phyloP scores from a whole-genome alignment of 2,113 vertebrate genomes.

The Rhombomys opimus region DNA sequence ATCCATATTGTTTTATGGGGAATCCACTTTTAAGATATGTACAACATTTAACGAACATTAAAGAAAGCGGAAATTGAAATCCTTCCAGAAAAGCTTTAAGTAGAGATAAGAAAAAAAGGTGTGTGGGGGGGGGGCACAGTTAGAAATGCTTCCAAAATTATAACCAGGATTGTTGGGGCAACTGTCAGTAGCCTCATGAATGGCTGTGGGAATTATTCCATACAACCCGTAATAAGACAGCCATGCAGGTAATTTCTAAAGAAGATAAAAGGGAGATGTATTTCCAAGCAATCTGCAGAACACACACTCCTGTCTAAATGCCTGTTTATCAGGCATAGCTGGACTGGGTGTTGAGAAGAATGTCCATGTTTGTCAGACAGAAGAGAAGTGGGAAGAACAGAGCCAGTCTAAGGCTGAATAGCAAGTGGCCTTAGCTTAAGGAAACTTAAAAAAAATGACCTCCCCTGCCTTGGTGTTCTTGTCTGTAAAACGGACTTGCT shows the following conservation, averaged over 20 bases:
- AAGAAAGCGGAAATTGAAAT: slow-evolving; percentile 72
- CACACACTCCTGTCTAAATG: neutral
- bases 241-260: slow-evolving; percentile 70
- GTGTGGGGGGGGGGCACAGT: neutral
- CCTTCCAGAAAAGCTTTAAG: slow-evolving; percentile 74
- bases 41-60: slow-evolving; percentile 79
- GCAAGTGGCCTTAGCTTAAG: neutral
- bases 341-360: neutral
- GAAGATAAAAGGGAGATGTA: slow-evolving; percentile 66
- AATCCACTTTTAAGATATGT: slow-evolving; percentile 74
- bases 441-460: neutral
- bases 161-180: slow-evolving; percentile 38
- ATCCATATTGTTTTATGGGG: slow-evolving; percentile 73
- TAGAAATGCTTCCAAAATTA: slow-evolving; percentile 70
- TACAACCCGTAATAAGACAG: slow-evolving; percentile 63
- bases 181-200: slow-evolving; percentile 46
- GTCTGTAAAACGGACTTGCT: neutral
- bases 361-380: neutral
- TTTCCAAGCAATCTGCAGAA: slow-evolving; percentile 52
- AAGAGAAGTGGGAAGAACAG: neutral
- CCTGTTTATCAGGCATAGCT: neutral
- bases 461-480: neutral
- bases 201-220: slow-evolving; percentile 50
- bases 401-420: rapidly evolving
- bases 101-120: slow-evolving; percentile 57